Base-by-base conservation (phyloP, 2,888 invertebrate species). In the Tenthredo distinguenda region DNA sequence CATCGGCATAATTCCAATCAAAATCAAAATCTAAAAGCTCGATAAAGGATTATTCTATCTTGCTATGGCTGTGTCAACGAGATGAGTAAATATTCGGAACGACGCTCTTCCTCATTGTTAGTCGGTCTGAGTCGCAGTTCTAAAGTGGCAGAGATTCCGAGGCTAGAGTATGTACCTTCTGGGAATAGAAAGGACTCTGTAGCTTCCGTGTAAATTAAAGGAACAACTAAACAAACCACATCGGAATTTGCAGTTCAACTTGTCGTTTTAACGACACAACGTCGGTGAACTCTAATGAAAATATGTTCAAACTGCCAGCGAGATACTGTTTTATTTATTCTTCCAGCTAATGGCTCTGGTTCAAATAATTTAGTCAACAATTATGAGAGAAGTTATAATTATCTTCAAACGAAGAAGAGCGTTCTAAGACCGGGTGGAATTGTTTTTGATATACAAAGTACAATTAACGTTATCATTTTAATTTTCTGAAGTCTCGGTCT, bases 151-250 rank as follows among this genome's bases (percentile, higher is more conserved):
- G 50, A 77, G 77, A 77, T 77, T 77, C 34, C n/a, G 77, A 47
- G 26, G 9, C 55, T 34, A 21, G 34, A 50, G 55, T 77, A 50
- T 47, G 55, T 77, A 50, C 77, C 77, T 34, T 77, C 34, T 55
- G 77, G 77, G 50, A 77, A 77, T 55, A 55, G 55, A 55, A 77
- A 77, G n/a, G 77, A 55, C 77, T 55, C 31, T 34, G 77, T 18
- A 18, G 55, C 55, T 26, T 34, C 55, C 9, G 77, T 77, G 55
- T n/a, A 77, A 50, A 77, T 77, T 77, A 77, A 50, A 34, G 15
- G 55, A 31, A 50, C 50, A 26, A 77, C 77, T 34, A 77, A 77
- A 18, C 50, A 3, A 47, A 77, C 77, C 50, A 55, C 55, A 50
- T 40, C 31, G 40, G 12, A 21, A 26, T 31, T 55, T 9, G 31